Percentiles rank a stretch among this genome's conserved stretches.
Conservation (phyloP, 2,113 vertebrate genomes). For the Notechis scutatus region DNA sequence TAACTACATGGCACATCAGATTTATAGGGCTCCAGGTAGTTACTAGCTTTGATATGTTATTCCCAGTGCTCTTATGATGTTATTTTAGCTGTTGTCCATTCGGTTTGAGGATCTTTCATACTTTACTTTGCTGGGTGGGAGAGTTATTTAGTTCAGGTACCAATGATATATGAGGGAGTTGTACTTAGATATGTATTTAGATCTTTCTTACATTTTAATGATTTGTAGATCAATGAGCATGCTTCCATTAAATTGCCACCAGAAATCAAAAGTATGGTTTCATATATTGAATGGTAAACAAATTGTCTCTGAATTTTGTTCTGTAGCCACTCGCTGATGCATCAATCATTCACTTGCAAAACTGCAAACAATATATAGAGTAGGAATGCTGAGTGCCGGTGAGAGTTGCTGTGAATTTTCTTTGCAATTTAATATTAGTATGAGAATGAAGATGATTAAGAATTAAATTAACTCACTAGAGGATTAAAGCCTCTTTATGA, state of each 20-base stretch:
- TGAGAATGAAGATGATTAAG: background rate
- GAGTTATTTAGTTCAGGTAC: background rate
- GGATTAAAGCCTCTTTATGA: background rate
- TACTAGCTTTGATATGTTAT: constrained; percentile 6
- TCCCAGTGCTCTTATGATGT: constrained; percentile 8
- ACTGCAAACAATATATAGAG: background rate
- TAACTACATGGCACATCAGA: background rate
- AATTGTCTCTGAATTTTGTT: background rate
- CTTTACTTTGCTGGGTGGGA: background rate
- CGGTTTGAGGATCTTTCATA: constrained; percentile 1
- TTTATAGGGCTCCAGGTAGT: background rate
- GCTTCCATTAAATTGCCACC: background rate
- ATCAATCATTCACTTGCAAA: background rate
- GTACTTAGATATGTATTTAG: background rate
- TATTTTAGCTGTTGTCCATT: constrained; percentile 17
- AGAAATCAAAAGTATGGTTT: constrained; percentile 2
- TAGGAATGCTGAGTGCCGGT: background rate
- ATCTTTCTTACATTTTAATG: background rate
- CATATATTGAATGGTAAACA: background rate
- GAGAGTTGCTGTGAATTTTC: background rate
- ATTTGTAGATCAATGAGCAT: constrained; percentile 15
- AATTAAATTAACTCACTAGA: background rate
- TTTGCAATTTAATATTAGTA: background rate
- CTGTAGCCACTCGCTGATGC: background rate
- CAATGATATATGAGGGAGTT: background rate